A percentile compares a stretch with the other conserved stretches of the same genome.
These are phyloP conservation scores for Drosophila funebris DNA, from an alignment of 1,140 invertebrate species.

Conservation along the genomic window DNA sequence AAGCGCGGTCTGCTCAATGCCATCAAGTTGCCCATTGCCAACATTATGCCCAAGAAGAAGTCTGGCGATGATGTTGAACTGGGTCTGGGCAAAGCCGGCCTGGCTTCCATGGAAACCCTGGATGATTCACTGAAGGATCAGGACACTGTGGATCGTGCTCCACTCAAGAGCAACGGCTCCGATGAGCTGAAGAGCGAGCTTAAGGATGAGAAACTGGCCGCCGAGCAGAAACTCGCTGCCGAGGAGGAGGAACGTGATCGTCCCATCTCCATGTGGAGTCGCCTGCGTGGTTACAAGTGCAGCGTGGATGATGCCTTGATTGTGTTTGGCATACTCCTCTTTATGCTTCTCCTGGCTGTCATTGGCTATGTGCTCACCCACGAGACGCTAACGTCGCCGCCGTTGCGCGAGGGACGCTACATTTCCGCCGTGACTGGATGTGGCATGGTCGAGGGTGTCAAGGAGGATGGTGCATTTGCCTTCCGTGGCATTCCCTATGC, in stretches of 20 bases:
- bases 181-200: constrained; percentile 87
- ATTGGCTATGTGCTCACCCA: constrained; percentile 87
- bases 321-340: constrained; percentile 84
- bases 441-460: constrained; percentile 90
- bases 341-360: constrained; percentile 87
- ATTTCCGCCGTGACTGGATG: constrained; percentile 90
- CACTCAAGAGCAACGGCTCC: constrained; percentile 84
- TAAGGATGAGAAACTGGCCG: constrained; percentile 70
- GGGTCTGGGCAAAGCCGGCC: constrained; percentile 86
- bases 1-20: constrained; percentile 86
- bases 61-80: constrained; percentile 84
- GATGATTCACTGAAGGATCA: constrained; percentile 86
- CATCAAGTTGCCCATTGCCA: constrained; percentile 87
- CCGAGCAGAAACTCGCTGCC: constrained; percentile 62
- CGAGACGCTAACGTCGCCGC: constrained; percentile 84
- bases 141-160: constrained; percentile 78
- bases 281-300: constrained; percentile 74
- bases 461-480: constrained; percentile 90
- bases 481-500: constrained; percentile 95
- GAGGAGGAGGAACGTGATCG: constrained; percentile 77
- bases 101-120: constrained; percentile 91
- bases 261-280: constrained; percentile 62
- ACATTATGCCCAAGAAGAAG: constrained; percentile 86
- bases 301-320: constrained; percentile 85
- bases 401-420: constrained; percentile 88